phyloP scores from a whole-genome alignment of 2,113 vertebrate species.

The Vulpes vulpes region DNA sequence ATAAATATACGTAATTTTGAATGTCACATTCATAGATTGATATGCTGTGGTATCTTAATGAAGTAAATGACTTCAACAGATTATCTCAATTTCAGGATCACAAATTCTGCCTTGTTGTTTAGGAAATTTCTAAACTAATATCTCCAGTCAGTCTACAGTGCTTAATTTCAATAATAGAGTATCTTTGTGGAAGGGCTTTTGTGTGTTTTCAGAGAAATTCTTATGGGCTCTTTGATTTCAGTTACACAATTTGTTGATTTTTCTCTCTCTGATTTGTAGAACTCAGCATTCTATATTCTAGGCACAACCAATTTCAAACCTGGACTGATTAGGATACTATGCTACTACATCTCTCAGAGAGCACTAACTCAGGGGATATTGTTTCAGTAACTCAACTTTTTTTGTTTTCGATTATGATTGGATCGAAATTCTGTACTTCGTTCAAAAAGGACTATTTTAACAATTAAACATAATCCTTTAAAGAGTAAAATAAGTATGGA shows the following conservation, averaged over 20 bases:
- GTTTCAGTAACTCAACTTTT: neutral
- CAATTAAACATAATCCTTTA: slow-evolving; percentile 13
- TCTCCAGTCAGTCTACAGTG: neutral
- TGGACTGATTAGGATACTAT: neutral
- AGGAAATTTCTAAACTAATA: slow-evolving; percentile 64
- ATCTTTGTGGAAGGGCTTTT: slow-evolving; percentile 41
- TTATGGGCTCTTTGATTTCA: neutral
- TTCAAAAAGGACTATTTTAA: slow-evolving; percentile 26
- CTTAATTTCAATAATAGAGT: slow-evolving; percentile 49
- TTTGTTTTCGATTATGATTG: neutral
- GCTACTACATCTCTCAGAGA: neutral
- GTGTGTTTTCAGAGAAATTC: slow-evolving; percentile 40
- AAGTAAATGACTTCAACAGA: slow-evolving; percentile 66
- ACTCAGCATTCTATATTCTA: neutral
- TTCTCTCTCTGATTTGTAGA: slow-evolving; percentile 45
- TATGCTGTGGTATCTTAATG: slow-evolving; percentile 35
- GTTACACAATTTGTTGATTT: neutral
- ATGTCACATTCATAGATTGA: neutral
- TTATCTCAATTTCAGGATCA: slow-evolving; percentile 42
- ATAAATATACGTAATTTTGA: slow-evolving; percentile 13
- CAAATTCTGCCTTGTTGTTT: slow-evolving; percentile 62
- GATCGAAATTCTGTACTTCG: slow-evolving; percentile 28
- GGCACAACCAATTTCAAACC: neutral
- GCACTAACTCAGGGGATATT: neutral
- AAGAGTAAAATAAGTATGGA: slow-evolving; percentile 12